Evolutionary conservation across 2,113 vertebrate species (phyloP), one percentile per base, ranked within the genome.

Genomic region (Chlamydotis undulata): DNA sequence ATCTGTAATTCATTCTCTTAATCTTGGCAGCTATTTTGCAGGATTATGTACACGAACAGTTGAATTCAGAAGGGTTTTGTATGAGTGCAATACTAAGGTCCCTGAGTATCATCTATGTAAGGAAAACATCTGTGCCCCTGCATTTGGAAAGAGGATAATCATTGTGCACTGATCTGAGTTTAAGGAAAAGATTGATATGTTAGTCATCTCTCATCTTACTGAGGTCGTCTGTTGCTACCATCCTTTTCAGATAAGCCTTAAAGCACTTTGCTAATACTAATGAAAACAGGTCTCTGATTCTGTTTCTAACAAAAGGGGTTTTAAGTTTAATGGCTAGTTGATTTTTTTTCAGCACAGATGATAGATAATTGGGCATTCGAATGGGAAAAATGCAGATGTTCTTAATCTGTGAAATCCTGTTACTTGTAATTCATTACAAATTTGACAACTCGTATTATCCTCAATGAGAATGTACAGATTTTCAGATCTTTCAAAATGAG

Each of bases 291-390:
- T 78, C 81, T 92, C 88, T 92, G 80, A 78, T 63, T 63, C 80
- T 94, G 39, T 96, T 77, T 87, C 45, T 91, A 93, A 92, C 76
- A 96, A 78, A 92, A 94, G 73, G 17, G 14, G 13, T 41, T 96
- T 97, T 93, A 93, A 90, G 57, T 79, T 96, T 93, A 93, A 50
- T 75, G 69, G 52, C 25, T 76, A 49, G 67, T 52, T 96, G 71
- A 82, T 79, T 89, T 90, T 74, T 35, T 80, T 75, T 68, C 78
- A 74, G 26, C 52, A 33, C 41, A 94, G 90, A 91, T 53, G 80
- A 91, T 65, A 92, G 68, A 43, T 95, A 91, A 94, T 94, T 78
- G 43, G 83, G 75, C 29, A 75, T 94, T 95, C 93, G 85, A 91
- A 94, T 93, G 68, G 45, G 35, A 74, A 94, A 90, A 71, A 89